Conservation (phyloP, 2,888 invertebrate genomes). For the Clusia tigrina region DNA sequence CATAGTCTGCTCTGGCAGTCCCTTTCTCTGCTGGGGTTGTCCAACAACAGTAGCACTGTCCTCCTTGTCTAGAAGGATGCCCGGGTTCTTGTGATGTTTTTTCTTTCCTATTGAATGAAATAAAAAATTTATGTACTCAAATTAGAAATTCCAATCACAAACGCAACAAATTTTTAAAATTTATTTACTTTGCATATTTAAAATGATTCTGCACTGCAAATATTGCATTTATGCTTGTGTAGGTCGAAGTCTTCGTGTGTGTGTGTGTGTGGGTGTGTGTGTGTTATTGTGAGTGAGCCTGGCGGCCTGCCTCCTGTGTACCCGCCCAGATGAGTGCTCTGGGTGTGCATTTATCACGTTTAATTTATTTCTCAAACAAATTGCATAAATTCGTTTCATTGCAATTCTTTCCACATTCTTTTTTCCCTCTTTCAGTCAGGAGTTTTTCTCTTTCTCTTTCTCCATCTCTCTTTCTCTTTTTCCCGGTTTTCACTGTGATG, state of each 20-base stretch:
- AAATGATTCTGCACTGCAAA: slow-evolving; percentile 5
- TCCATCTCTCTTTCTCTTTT: neutral
- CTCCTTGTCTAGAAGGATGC: too few relatives aligned
- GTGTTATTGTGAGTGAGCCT: neutral
- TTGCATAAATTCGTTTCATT: slow-evolving; percentile 10
- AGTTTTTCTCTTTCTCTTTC: neutral
- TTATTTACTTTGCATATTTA: slow-evolving; percentile 22
- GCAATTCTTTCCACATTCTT: neutral
- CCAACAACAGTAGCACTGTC: too few relatives aligned
- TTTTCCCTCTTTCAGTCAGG: neutral
- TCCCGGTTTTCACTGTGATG: neutral
- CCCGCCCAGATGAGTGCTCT: too few relatives aligned
- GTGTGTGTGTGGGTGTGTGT: slow-evolving; percentile 1
- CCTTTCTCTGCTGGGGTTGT: too few relatives aligned
- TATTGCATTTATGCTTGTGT: slow-evolving; percentile 18
- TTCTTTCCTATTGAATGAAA: too few relatives aligned
- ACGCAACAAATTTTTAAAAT: slow-evolving; percentile 17
- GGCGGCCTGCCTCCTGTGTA: slow-evolving; percentile 2
- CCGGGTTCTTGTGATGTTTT: too few relatives aligned
- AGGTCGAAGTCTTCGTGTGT: neutral
- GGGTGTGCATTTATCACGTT: slow-evolving; percentile 18
- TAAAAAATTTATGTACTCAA: too few relatives aligned
- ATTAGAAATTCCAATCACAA: slow-evolving; percentile 24
- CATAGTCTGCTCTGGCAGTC: too few relatives aligned
- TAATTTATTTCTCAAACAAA: slow-evolving; percentile 9